These are phyloP conservation scores for Cyclophora albipunctata DNA, from an alignment of 2,888 invertebrate species.

Conservation along the genomic window DNA sequence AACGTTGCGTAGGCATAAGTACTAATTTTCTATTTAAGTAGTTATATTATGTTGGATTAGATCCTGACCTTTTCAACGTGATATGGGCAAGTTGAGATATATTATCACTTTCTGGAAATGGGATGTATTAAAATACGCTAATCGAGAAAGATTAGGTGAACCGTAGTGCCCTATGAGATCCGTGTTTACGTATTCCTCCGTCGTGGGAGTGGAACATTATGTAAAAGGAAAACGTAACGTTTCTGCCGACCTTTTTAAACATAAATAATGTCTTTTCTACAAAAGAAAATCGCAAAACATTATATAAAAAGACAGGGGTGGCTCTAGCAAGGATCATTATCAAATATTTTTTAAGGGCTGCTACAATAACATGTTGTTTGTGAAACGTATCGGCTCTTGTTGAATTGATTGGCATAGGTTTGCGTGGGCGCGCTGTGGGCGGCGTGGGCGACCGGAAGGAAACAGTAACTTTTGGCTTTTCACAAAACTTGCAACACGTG, in stretches of 20 bases:
- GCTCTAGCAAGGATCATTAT: too few relatives aligned
- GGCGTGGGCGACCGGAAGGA: conserved; percentile 69
- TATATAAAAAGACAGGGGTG: too few relatives aligned
- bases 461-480: conserved; percentile 49
- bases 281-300: too few relatives aligned
- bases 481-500: conserved; percentile 23
- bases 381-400: conserved; percentile 26
- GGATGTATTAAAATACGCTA: not conserved
- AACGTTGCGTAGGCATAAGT: conserved; percentile 11
- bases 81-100: conserved; percentile 1
- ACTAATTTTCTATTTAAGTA: conserved; percentile 5
- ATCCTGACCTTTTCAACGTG: conserved; percentile 9
- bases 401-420: conserved; percentile 51
- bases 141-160: too few relatives aligned
- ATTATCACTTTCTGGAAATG: conserved; percentile 10
- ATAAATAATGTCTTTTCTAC: too few relatives aligned
- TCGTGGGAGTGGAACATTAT: too few relatives aligned
- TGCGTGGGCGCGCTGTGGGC: conserved; percentile 48
- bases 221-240: too few relatives aligned
- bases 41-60: conserved; percentile 2
- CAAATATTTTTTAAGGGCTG: too few relatives aligned
- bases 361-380: too few relatives aligned
- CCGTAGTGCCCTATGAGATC: too few relatives aligned
- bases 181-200: too few relatives aligned
- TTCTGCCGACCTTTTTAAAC: too few relatives aligned